These are phyloP conservation scores for Rutilus rutilus DNA, from an alignment of 2,113 vertebrate species.

Conservation along the genomic window DNA sequence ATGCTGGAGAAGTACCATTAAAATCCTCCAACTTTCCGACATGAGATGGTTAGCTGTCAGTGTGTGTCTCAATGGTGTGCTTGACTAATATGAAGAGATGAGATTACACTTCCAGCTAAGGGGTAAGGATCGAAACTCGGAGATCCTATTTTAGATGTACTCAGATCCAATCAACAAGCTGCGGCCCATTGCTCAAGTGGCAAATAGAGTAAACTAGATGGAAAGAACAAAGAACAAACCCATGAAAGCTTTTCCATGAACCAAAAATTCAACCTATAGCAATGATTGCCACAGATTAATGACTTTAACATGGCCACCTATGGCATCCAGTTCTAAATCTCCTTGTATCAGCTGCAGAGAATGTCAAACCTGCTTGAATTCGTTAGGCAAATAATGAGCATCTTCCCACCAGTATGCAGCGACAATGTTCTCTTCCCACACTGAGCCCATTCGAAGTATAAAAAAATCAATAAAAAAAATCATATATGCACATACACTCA, in stretches of 20 bases:
- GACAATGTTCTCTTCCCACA: neutral
- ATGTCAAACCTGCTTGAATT: slow-evolving; percentile 8
- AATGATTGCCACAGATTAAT: neutral
- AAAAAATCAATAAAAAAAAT: neutral
- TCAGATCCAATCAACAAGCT: neutral
- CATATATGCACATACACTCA: neutral
- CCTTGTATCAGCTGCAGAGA: neutral
- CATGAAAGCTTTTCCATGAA: neutral
- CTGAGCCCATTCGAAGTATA: neutral
- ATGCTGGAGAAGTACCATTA: slow-evolving; percentile 13
- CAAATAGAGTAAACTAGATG: neutral
- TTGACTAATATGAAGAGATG: slow-evolving; percentile 10
- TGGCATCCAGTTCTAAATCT: neutral
- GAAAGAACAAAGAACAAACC: neutral
- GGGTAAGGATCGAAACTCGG: neutral
- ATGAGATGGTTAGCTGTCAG: slow-evolving; percentile 20
- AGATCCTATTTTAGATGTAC: slow-evolving; percentile 16
- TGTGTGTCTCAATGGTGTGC: slow-evolving; percentile 4
- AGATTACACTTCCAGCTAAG: slow-evolving; percentile 12
- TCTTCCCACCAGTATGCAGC: neutral
- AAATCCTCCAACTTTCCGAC: neutral
- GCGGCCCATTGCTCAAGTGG: neutral
- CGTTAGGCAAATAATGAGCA: neutral
- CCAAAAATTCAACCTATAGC: neutral
- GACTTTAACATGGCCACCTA: neutral